Evolutionary conservation across 2,888 invertebrate genomes (phyloP).

Genomic region (Hirtodrosophila trivittata): DNA sequence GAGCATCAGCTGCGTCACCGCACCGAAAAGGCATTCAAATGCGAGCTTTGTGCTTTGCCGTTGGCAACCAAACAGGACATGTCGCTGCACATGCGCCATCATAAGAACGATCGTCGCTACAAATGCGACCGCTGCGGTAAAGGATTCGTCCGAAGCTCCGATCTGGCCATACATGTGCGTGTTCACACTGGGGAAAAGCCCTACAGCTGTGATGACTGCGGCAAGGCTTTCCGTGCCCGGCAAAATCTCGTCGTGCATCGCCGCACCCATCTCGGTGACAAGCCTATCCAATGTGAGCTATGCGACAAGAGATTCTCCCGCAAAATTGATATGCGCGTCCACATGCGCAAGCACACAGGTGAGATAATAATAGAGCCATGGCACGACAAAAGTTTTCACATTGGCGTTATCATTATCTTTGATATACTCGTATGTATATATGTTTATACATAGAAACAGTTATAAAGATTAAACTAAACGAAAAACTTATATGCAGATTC

Average conservation of each 20-base stretch:
- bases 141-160: constrained; percentile 81
- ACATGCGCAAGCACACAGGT: constrained; percentile 81
- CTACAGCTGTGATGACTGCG: constrained; percentile 79
- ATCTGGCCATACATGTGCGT: constrained; percentile 80
- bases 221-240: constrained; percentile 80
- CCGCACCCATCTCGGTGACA: constrained; percentile 78
- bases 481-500: too few relatives aligned
- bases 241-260: constrained; percentile 82
- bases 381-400: background rate
- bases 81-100: constrained; percentile 80
- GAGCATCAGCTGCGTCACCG: constrained; percentile 81
- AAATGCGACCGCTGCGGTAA: constrained; percentile 78
- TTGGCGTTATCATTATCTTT: background rate
- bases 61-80: constrained; percentile 81
- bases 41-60: constrained; percentile 75
- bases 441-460: too few relatives aligned
- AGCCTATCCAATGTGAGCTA: constrained; percentile 79
- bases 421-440: too few relatives aligned
- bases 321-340: constrained; percentile 82
- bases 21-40: constrained; percentile 80
- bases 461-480: too few relatives aligned
- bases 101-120: constrained; percentile 81
- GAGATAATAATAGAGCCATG: constrained; percentile 19
- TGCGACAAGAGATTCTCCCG: constrained; percentile 81
- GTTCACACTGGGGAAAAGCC: constrained; percentile 82